These are phyloP conservation scores for Burhinus oedicnemus DNA, from an alignment of 2,113 vertebrate species.

Conservation along the genomic window DNA sequence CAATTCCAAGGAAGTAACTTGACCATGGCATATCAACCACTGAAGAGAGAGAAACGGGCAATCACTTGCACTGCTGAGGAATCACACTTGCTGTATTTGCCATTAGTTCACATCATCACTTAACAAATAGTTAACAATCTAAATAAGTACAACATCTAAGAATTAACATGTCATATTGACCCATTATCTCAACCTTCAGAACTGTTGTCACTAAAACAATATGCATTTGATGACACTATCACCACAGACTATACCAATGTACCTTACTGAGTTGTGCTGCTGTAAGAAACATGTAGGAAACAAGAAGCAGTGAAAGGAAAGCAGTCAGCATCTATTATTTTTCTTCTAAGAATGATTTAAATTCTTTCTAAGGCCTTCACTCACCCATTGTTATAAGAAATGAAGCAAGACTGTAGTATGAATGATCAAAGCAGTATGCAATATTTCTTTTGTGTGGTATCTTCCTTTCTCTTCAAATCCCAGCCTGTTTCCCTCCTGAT, in stretches of 20 bases:
- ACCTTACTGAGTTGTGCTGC: neutral
- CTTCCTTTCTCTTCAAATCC: neutral
- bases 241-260: neutral
- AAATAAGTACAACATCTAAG: neutral
- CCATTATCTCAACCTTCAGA: neutral
- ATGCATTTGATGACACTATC: neutral
- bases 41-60: neutral
- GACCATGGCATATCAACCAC: neutral
- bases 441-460: neutral
- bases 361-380: neutral
- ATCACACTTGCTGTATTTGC: neutral
- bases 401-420: neutral
- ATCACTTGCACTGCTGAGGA: neutral
- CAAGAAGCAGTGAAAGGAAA: neutral
- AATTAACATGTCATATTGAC: neutral
- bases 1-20: neutral
- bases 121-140: neutral
- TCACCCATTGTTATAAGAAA: neutral
- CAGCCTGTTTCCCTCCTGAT: neutral
- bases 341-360: neutral
- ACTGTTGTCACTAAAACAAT: neutral
- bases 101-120: neutral
- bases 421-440: neutral
- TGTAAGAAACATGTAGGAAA: neutral
- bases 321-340: neutral